A percentile compares a stretch with the other conserved stretches of the same genome.
These are phyloP conservation scores for Mesaphorura yosii DNA, from an alignment of 1,140 invertebrate genomes.

Conservation along the genomic window DNA sequence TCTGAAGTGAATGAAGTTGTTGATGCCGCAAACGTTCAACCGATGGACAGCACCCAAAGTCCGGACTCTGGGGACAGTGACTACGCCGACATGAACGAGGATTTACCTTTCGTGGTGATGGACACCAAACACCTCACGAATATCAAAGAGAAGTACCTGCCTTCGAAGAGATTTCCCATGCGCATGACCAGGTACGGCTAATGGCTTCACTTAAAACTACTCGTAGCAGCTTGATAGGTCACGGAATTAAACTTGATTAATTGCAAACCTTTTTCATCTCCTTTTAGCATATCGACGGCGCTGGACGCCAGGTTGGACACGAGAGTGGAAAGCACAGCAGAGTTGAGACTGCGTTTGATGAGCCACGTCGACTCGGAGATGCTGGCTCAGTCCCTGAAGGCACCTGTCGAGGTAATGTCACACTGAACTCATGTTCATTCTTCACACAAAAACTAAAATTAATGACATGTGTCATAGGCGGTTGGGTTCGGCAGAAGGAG, in stretches of 20 bases:
- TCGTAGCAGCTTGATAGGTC: no score
- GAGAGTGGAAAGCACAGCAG: conserved; percentile 31
- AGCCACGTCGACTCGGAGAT: conserved; percentile 30
- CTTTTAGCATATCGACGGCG: conserved; percentile 31
- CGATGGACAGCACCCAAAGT: background rate
- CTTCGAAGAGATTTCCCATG: no score
- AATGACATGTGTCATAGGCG: no score
- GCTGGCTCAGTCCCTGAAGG: conserved; percentile 16
- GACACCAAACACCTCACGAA: no score
- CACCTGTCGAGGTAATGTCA: conserved; percentile 16
- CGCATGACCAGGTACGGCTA: no score
- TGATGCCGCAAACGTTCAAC: conserved; percentile 12
- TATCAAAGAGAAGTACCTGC: no score
- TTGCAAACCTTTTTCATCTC: background rate
- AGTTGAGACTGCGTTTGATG: conserved; percentile 33
- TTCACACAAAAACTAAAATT: no score
- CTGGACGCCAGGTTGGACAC: conserved; percentile 34
- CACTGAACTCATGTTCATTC: no score
- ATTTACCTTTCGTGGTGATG: conserved; percentile 14
- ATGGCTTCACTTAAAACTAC: no score
- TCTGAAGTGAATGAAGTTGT: no score
- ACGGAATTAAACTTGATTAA: background rate
- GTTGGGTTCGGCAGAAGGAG: no score
- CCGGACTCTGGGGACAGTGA: conserved; percentile 60
- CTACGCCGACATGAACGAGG: conserved; percentile 43